These are phyloP conservation scores for Cacatua alba DNA, from an alignment of 2,113 vertebrate genomes.

Conservation along the genomic window DNA sequence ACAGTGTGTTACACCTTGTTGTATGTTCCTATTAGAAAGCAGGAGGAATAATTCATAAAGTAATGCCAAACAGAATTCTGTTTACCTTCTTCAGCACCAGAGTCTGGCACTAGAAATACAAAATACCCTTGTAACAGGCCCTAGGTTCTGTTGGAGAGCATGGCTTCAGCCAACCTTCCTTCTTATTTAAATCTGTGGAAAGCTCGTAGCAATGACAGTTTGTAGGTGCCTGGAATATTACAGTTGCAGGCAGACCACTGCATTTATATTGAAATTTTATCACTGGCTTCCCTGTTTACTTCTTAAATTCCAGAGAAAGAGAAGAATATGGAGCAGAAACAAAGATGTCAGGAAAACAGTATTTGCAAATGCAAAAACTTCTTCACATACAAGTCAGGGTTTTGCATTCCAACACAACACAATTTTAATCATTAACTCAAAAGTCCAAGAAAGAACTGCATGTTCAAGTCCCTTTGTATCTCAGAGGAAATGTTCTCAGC, in stretches of 20 bases:
- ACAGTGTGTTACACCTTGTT: neutral
- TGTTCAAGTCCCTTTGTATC: neutral
- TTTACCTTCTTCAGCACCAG: neutral
- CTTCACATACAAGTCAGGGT: neutral
- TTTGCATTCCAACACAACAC: neutral
- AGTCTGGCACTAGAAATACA: neutral
- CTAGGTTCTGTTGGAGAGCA: neutral
- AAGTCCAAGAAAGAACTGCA: neutral
- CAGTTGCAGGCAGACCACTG: neutral
- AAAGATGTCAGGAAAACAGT: neutral
- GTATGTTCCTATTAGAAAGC: neutral
- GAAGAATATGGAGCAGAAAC: neutral
- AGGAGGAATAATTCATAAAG: neutral
- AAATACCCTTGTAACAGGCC: neutral
- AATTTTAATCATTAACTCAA: neutral
- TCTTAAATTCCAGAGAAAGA: neutral
- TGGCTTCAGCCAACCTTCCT: neutral
- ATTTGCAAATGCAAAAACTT: neutral
- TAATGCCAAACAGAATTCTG: neutral
- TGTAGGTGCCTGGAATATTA: neutral
- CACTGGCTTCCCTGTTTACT: neutral
- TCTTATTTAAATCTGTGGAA: neutral
- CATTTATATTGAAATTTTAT: neutral
- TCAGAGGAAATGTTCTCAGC: slow-evolving; percentile 41
- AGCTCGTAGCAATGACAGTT: neutral